Conservation (phyloP, 2,888 invertebrate species). For the Patella depressa region DNA sequence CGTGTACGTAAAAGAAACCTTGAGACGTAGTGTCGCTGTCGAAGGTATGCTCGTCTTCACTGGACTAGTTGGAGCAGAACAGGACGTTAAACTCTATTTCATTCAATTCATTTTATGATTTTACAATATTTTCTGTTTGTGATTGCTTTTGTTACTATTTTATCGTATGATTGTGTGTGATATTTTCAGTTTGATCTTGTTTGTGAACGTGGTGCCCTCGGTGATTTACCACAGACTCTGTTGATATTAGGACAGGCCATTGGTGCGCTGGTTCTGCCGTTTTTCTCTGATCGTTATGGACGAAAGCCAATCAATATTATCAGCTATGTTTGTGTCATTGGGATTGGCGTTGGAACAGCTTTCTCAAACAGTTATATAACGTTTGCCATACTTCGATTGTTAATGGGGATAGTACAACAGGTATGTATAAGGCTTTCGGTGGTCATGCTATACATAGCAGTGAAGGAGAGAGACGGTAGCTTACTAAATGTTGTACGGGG, state of each 20-base stretch:
- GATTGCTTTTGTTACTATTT: too few species aligned
- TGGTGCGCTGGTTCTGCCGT: slow-evolving; percentile 14
- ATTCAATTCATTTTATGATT: too few species aligned
- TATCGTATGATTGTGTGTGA: too few species aligned
- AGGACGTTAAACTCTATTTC: too few species aligned
- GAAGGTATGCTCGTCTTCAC: too few species aligned
- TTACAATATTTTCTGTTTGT: too few species aligned
- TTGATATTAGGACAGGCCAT: slow-evolving; percentile 14
- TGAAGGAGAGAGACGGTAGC: too few species aligned
- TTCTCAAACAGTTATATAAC: slow-evolving; percentile 8
- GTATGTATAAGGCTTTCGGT: background rate
- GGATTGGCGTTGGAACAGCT: slow-evolving; percentile 8
- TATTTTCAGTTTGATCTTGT: slow-evolving; percentile 17
- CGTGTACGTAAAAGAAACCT: too few species aligned
- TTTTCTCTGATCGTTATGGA: slow-evolving; percentile 19
- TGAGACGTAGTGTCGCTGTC: too few species aligned
- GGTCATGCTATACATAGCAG: too few species aligned
- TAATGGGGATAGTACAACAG: slow-evolving; percentile 18
- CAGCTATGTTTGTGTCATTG: background rate
- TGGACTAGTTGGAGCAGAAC: too few species aligned
- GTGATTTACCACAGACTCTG: slow-evolving; percentile 14
- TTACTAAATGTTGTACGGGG: too few species aligned
- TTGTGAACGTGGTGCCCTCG: slow-evolving; percentile 14
- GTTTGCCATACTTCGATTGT: slow-evolving; percentile 12
- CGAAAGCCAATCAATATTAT: slow-evolving; percentile 7